These are phyloP conservation scores for Zosterops borbonicus DNA, from an alignment of 2,113 vertebrate genomes.

Conservation along the genomic window DNA sequence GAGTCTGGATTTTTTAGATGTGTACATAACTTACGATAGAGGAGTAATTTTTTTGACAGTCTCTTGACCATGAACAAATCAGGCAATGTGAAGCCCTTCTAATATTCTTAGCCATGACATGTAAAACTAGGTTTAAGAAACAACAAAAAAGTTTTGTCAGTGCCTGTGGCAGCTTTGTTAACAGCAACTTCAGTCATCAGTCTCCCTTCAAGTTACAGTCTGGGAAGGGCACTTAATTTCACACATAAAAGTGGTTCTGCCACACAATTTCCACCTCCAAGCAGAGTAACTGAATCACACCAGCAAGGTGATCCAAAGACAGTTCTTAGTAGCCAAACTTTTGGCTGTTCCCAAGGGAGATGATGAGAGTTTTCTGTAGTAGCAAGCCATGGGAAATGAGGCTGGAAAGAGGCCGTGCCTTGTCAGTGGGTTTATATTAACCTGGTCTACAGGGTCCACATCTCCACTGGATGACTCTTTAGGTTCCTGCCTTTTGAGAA, in stretches of 20 bases:
- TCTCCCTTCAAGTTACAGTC: not conserved
- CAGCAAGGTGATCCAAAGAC: not conserved
- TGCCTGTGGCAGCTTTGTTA: not conserved
- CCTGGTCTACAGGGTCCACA: not conserved
- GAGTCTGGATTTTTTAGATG: not conserved
- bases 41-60: not conserved
- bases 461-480: not conserved
- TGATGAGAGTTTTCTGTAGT: not conserved
- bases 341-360: not conserved
- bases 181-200: fast-evolving
- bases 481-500: not conserved
- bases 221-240: not conserved
- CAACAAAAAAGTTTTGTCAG: not conserved
- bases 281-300: not conserved
- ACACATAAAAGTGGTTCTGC: not conserved
- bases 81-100: not conserved
- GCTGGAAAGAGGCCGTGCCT: not conserved
- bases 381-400: not conserved
- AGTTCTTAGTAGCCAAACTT: not conserved
- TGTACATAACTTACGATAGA: fast-evolving
- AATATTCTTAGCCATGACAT: not conserved
- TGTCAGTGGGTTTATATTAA: not conserved
- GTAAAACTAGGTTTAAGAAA: not conserved
- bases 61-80: not conserved
- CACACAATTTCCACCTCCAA: not conserved